A percentile compares a stretch with the other conserved stretches of the same genome.
Evolutionary conservation across 2,113 vertebrate species (phyloP).

Genomic region (Verasper variegatus): DNA sequence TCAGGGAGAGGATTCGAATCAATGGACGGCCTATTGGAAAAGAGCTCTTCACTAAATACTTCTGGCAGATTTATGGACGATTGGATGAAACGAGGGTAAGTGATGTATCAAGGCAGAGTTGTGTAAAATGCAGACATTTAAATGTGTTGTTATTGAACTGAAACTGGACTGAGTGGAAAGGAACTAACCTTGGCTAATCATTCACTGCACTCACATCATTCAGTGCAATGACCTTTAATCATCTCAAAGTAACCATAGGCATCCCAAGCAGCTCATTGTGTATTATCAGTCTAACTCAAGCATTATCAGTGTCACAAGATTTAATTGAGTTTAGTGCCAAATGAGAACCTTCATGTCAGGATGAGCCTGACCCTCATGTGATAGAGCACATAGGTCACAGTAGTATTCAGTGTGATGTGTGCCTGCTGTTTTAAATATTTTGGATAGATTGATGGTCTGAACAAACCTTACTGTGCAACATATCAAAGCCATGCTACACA

Average conservation of each 20-base stretch:
- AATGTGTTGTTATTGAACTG: not conserved
- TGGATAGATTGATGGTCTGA: too few relatives aligned
- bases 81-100: conserved; percentile 91
- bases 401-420: not conserved
- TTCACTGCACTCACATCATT: not conserved
- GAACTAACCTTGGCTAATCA: not conserved
- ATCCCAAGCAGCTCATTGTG: not conserved
- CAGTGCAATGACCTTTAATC: not conserved
- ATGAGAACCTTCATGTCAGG: conserved; percentile 5
- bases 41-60: conserved; percentile 94
- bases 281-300: not conserved
- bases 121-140: too few relatives aligned
- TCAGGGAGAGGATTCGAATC: conserved; percentile 94
- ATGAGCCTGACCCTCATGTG: conserved; percentile 48
- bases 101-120: not conserved
- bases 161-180: not conserved
- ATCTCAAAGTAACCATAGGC: not conserved
- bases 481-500: too few relatives aligned
- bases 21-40: conserved; percentile 92
- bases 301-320: not conserved
- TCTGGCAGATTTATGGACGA: conserved; percentile 92
- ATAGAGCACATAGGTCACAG: not conserved
- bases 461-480: too few relatives aligned
- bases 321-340: conserved; percentile 18
- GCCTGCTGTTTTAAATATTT: not conserved